Evolutionary conservation across 2,888 invertebrate genomes (phyloP).

Genomic region (Philonicus albiceps): DNA sequence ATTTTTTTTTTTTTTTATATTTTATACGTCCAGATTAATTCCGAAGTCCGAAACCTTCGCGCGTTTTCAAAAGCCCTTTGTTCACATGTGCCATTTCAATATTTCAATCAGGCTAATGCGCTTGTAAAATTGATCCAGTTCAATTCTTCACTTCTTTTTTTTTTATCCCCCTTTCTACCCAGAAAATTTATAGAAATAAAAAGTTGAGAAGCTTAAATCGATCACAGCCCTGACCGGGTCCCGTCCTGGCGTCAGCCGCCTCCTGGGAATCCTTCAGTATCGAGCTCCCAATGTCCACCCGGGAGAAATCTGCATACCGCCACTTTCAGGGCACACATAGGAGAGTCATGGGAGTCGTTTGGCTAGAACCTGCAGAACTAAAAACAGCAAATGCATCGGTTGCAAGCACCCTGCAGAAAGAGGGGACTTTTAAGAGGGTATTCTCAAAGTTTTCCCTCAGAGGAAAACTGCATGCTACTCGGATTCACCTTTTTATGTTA

Average conservation of each 20-base stretch:
- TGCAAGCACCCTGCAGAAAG: neutral
- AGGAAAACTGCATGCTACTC: neutral
- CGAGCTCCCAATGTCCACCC: slow-evolving; percentile 3
- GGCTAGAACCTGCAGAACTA: neutral
- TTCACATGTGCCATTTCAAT: slow-evolving; percentile 1
- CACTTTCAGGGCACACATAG: neutral
- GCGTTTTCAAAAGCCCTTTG: neutral
- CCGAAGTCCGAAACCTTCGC: neutral
- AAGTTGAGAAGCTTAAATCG: slow-evolving; percentile 15
- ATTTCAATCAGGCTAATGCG: slow-evolving; percentile 14
- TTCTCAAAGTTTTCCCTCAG: neutral
- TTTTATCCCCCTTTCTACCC: no score
- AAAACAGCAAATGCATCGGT: slow-evolving; percentile 5
- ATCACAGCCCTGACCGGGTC: neutral
- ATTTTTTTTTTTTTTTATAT: neutral
- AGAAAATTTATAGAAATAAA: neutral
- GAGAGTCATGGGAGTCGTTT: neutral
- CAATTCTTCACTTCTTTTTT: no score
- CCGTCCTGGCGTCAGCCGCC: neutral
- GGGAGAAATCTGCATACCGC: neutral
- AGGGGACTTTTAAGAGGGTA: neutral
- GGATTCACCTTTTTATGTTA: slow-evolving; percentile 12
- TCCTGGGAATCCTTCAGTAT: neutral
- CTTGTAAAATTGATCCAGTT: neutral
- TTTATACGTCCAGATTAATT: neutral